These are phyloP conservation scores for Melanotaenia boesemani DNA, from an alignment of 2,797 vertebrate genomes.

Conservation along the genomic window DNA sequence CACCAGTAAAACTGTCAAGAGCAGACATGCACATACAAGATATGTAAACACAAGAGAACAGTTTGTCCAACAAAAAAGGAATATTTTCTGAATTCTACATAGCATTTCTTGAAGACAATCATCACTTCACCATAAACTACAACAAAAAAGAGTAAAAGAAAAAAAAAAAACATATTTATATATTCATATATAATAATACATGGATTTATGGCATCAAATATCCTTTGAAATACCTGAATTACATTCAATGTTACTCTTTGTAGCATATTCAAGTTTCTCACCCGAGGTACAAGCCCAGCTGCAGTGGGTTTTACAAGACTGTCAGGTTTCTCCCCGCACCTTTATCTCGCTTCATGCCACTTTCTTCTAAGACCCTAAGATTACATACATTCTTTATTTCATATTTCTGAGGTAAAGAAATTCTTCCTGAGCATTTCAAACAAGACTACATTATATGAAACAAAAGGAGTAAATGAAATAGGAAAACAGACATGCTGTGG, in stretches of 20 bases:
- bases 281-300: conserved; percentile 88
- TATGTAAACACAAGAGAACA: conserved; percentile 69
- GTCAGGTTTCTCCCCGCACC: conserved; percentile 73
- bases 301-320: conserved; percentile 80
- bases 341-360: conserved; percentile 56
- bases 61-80: conserved; percentile 86
- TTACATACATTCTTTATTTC: conserved; percentile 90
- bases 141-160: conserved; percentile 80
- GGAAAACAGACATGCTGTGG: conserved; percentile 73
- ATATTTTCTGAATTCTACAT: conserved; percentile 79
- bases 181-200: conserved; percentile 87
- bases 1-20: conserved; percentile 33
- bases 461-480: conserved; percentile 73
- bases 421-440: conserved; percentile 91
- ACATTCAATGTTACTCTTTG: conserved; percentile 97
- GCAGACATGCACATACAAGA: conserved; percentile 59
- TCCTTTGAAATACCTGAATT: conserved; percentile 93
- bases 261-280: conserved; percentile 93
- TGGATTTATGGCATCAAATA: conserved; percentile 90
- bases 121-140: conserved; percentile 86
- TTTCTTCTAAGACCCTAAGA: conserved; percentile 86
- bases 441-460: conserved; percentile 82
- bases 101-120: conserved; percentile 84
- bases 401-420: conserved; percentile 90
- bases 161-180: conserved; percentile 79